Evolutionary conservation across 2,888 invertebrate species (phyloP).

Genomic region (Labia minor): DNA sequence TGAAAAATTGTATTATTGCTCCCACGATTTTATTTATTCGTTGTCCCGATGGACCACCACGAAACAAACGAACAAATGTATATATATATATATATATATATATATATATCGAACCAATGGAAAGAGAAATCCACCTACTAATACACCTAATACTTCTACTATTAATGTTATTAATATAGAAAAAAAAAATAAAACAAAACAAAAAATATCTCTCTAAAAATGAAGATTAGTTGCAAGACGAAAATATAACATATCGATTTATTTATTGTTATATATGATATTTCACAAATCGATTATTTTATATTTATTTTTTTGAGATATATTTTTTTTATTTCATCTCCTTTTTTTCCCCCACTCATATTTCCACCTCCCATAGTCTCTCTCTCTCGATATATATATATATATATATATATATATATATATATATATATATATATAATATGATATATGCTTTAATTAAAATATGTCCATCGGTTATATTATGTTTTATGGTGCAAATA

Average conservation of each 20-base stretch:
- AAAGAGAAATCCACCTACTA: not conserved
- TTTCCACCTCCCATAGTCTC: not conserved
- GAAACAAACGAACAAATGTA: no score
- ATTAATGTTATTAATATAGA: no score
- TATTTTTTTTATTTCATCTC: no score
- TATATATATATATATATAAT: no score
- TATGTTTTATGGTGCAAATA: constrained; percentile 13
- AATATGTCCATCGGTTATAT: constrained; percentile 13
- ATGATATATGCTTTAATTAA: constrained; percentile 13
- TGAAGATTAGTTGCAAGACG: not conserved
- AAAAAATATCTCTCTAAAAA: no score
- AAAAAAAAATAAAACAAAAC: no score
- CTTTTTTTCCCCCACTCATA: not conserved
- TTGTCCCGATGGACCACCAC: not conserved
- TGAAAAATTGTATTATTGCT: constrained; percentile 13
- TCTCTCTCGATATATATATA: no score
- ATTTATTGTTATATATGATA: not conserved
- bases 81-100: no score
- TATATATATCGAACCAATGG: no score
- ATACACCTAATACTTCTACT: no score
- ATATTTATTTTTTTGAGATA: not conserved
- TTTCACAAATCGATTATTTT: constrained; percentile 5
- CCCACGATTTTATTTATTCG: constrained; percentile 13
- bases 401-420: not conserved
- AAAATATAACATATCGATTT: not conserved